phyloP scores from a whole-genome alignment of 2,888 invertebrate species.

The Neoaliturus tenellus region DNA sequence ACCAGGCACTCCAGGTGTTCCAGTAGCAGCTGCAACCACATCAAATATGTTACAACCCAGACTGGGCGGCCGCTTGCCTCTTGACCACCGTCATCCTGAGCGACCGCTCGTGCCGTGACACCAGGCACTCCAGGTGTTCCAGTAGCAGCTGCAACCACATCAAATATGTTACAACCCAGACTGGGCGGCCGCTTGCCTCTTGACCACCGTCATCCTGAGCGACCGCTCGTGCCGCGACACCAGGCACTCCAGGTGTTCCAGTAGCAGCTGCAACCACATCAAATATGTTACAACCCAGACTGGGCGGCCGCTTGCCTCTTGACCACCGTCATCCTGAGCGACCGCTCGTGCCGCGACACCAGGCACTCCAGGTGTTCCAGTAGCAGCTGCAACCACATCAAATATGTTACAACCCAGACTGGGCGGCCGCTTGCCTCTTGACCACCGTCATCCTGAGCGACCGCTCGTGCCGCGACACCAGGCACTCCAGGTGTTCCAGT shows the following conservation, averaged over 20 bases:
- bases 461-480: constrained; percentile 98
- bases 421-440: constrained; percentile 97
- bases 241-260: constrained; percentile 99
- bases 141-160: constrained; percentile 87
- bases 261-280: constrained; percentile 83
- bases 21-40: constrained; percentile 88
- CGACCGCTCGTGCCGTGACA: constrained; percentile 78
- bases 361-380: constrained; percentile 99
- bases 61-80: constrained; percentile 79
- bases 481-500: constrained; percentile 98
- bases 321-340: constrained; percentile 99
- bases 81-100: constrained; percentile 94
- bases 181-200: constrained; percentile 97
- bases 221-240: constrained; percentile 99
- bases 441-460: constrained; percentile 99
- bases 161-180: constrained; percentile 78
- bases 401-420: constrained; percentile 80
- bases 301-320: constrained; percentile 98
- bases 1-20: constrained; percentile 99
- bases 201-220: constrained; percentile 99
- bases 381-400: constrained; percentile 83
- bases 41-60: background rate
- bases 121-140: constrained; percentile 84
- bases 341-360: constrained; percentile 98
- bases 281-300: constrained; percentile 78